These are phyloP conservation scores for Scopus umbretta DNA, from an alignment of 2,113 vertebrate genomes.

Conservation along the genomic window DNA sequence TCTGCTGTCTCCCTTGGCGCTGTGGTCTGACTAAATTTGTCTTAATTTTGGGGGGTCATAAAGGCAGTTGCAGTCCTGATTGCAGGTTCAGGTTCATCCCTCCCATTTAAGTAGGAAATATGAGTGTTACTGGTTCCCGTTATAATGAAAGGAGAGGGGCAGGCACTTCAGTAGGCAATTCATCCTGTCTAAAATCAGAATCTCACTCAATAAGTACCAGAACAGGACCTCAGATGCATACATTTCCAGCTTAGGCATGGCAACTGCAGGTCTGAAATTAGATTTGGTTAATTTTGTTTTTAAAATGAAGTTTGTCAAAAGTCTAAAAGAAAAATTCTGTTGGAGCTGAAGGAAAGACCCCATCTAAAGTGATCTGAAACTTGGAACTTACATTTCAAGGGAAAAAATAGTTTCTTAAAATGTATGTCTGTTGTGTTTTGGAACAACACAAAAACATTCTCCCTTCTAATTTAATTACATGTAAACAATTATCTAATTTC, in stretches of 20 bases:
- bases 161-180: not conserved
- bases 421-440: not conserved
- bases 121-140: not conserved
- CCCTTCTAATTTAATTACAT: not conserved
- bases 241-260: not conserved
- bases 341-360: not conserved
- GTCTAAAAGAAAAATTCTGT: not conserved
- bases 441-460: not conserved
- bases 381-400: not conserved
- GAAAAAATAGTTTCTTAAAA: not conserved
- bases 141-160: not conserved
- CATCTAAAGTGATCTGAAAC: not conserved
- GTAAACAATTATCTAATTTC: not conserved
- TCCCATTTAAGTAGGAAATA: not conserved
- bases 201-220: not conserved
- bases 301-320: not conserved
- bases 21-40: not conserved
- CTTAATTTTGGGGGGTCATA: not conserved
- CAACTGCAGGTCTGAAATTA: not conserved
- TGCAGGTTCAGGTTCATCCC: not conserved
- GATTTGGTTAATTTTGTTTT: not conserved
- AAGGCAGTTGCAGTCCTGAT: not conserved
- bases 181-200: not conserved
- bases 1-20: not conserved
- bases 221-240: not conserved